Evolutionary conservation across 37 sponge, comb jelly and placozoan species (phyloP).

Genomic region (Sycon ciliatum): DNA sequence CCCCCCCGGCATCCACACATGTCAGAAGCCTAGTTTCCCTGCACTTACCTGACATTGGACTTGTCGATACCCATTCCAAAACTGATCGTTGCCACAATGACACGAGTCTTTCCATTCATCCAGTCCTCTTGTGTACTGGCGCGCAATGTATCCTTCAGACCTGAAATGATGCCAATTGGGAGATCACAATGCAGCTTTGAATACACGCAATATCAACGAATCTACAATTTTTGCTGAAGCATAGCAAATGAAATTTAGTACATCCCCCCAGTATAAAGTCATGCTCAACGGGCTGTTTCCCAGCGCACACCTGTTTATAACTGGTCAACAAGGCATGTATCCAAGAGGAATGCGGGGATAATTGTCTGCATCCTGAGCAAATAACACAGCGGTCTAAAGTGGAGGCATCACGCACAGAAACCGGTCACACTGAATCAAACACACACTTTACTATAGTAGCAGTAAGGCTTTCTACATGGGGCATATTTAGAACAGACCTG

Average conservation of each 20-base stretch:
- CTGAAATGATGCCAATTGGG: conserved; percentile 23
- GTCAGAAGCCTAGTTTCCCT: neutral
- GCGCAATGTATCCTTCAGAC: conserved; percentile 38
- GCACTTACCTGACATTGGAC: conserved; percentile 66
- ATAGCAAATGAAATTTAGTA: neutral
- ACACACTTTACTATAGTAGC: too few species aligned
- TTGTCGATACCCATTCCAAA: conserved; percentile 99
- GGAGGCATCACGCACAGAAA: too few species aligned
- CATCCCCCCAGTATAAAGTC: too few species aligned
- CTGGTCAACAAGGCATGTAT: too few species aligned
- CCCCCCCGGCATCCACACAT: neutral
- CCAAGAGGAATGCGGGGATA: too few species aligned
- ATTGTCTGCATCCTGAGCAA: too few species aligned
- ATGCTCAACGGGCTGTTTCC: too few species aligned
- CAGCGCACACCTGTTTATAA: too few species aligned
- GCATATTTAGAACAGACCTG: too few species aligned
- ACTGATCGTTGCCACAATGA: conserved; percentile 90
- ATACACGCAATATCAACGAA: neutral
- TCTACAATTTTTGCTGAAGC: neutral
- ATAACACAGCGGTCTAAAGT: too few species aligned
- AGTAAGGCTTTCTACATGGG: too few species aligned
- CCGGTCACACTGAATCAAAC: too few species aligned
- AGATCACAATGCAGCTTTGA: neutral
- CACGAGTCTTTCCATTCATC: conserved; percentile 66
- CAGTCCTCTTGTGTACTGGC: conserved; percentile 56